Conservation (phyloP, 2,888 invertebrate genomes). For the Apocheima hispidaria region DNA sequence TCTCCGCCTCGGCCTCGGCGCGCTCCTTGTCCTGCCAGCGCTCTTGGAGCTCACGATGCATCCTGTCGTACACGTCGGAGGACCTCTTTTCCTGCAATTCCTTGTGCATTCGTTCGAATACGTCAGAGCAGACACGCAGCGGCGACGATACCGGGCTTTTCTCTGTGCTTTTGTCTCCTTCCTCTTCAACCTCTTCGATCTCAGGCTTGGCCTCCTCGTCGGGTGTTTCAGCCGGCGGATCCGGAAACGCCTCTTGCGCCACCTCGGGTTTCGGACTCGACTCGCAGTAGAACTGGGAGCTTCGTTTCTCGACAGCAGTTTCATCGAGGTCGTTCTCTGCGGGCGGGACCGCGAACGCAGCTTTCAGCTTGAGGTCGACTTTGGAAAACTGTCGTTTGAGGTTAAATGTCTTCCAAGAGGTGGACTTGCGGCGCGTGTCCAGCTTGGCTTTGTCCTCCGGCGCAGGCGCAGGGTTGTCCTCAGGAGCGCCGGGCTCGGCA, state of each 20-base stretch:
- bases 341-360: conserved; percentile 84
- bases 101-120: conserved; percentile 75
- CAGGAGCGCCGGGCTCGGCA: conserved; percentile 45
- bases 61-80: conserved; percentile 72
- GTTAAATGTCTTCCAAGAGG: conserved; percentile 92
- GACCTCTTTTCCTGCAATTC: conserved; percentile 70
- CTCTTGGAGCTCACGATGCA: conserved; percentile 79
- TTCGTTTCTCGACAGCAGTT: conserved; percentile 59
- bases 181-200: conserved; percentile 10
- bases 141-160: conserved; percentile 15
- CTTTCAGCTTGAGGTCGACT: conserved; percentile 91
- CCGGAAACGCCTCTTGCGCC: conserved; percentile 54
- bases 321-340: conserved; percentile 75
- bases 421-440: conserved; percentile 87
- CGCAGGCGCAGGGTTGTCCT: conserved; percentile 48
- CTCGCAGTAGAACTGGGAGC: conserved; percentile 76
- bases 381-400: conserved; percentile 93
- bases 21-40: conserved; percentile 74
- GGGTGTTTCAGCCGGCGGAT: conserved; percentile 36
- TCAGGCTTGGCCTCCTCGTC: conserved; percentile 57
- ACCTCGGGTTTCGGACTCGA: conserved; percentile 47
- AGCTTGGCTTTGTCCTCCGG: conserved; percentile 67
- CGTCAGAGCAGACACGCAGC: conserved; percentile 71
- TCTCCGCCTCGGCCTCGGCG: conserved; percentile 46
- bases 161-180: conserved; percentile 1